phyloP scores from a whole-genome alignment of 2,888 invertebrate genomes.

The Hirudinaria manillensis region DNA sequence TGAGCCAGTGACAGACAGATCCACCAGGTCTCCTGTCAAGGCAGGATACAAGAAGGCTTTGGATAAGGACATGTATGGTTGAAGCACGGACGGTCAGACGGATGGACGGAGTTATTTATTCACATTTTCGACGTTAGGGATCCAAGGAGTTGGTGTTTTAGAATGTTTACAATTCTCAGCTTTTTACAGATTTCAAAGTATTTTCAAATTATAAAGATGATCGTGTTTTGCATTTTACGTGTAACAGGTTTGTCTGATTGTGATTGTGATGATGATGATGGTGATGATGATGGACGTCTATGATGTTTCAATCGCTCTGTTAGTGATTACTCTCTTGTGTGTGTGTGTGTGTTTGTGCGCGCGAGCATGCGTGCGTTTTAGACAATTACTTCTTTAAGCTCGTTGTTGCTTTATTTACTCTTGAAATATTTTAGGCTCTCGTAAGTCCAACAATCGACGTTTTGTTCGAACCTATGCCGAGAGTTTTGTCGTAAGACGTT shows the following conservation, averaged over 20 bases:
- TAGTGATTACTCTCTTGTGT: constrained; percentile 8
- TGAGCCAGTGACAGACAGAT: constrained; percentile 18
- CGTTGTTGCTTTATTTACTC: too few relatives aligned
- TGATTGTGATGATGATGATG: too few relatives aligned
- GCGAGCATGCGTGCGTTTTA: constrained; percentile 4
- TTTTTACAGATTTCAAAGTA: constrained; percentile 2
- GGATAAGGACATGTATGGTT: constrained; percentile 32
- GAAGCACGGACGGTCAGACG: not conserved
- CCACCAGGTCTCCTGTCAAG: constrained; percentile 31
- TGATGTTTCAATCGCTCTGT: not conserved
- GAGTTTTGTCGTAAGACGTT: too few relatives aligned
- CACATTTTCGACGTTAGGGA: not conserved
- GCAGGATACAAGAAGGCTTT: constrained; percentile 33
- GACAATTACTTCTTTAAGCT: not conserved
- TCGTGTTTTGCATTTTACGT: constrained; percentile 9
- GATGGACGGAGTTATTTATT: not conserved
- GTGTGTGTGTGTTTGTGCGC: constrained; percentile 13
- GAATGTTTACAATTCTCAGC: not conserved
- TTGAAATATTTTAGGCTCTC: too few relatives aligned
- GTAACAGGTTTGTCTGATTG: not conserved
- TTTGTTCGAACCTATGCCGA: too few relatives aligned
- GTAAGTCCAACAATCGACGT: too few relatives aligned
- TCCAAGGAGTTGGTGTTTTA: not conserved
- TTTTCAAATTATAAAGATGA: not conserved
- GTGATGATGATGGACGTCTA: too few relatives aligned